These are phyloP conservation scores for Naja naja DNA, from an alignment of 2,113 vertebrate genomes.

Conservation along the genomic window DNA sequence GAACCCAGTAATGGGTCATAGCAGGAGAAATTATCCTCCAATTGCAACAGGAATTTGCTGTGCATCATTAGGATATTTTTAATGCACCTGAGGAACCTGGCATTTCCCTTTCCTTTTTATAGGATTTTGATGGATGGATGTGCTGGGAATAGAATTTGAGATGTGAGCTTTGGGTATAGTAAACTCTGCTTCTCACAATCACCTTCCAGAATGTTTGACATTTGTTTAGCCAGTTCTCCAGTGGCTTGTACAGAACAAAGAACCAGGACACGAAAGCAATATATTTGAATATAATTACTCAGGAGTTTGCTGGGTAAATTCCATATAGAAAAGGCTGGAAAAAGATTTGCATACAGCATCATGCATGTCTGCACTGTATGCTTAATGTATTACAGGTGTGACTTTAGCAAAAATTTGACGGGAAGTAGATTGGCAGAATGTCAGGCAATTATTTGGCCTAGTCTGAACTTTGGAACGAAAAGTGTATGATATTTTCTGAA, in stretches of 20 bases:
- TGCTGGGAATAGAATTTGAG: not conserved
- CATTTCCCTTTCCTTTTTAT: not conserved
- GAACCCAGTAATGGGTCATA: not conserved
- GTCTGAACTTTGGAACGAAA: constrained; percentile 37
- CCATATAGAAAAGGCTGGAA: constrained; percentile 21
- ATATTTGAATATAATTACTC: constrained; percentile 14
- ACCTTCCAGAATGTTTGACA: not conserved
- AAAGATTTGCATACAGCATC: not conserved
- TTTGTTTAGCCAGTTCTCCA: constrained; percentile 5
- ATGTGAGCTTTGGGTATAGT: not conserved
- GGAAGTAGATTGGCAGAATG: constrained; percentile 21
- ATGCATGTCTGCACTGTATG: constrained; percentile 29
- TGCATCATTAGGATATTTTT: not conserved
- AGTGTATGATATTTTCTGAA: constrained; percentile 24
- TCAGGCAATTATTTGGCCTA: constrained; percentile 35
- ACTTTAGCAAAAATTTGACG: constrained; percentile 40
- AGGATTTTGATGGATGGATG: not conserved
- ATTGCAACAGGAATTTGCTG: not conserved
- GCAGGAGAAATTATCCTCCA: not conserved
- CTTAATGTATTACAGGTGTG: constrained; percentile 26
- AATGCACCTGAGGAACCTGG: not conserved
- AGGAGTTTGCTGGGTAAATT: constrained; percentile 24
- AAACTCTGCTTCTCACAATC: not conserved
- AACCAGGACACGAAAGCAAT: not conserved
- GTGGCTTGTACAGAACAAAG: not conserved